Percentiles rank a stretch among this genome's conserved stretches.
These are phyloP conservation scores for Xerus rutilus DNA, from an alignment of 2,797 vertebrate species.

Conservation along the genomic window DNA sequence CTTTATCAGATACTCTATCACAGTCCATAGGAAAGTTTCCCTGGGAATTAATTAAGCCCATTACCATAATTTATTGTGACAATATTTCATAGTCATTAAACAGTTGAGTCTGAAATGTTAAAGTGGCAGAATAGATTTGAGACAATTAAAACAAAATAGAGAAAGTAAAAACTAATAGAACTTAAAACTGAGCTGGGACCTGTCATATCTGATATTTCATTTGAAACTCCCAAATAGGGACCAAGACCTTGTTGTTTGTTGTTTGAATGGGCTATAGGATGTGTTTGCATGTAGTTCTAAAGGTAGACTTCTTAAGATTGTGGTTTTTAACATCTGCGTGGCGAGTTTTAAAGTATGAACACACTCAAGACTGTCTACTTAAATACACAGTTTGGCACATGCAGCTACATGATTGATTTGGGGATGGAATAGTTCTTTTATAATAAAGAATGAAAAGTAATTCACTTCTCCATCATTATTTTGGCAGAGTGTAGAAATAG, in stretches of 20 bases:
- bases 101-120: constrained; percentile 69
- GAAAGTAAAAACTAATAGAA: background rate
- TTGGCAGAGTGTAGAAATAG: background rate
- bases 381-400: background rate
- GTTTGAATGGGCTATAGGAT: background rate
- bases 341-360: background rate
- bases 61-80: constrained; percentile 72
- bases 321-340: background rate
- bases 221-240: background rate
- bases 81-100: constrained; percentile 70
- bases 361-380: background rate
- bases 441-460: constrained; percentile 12
- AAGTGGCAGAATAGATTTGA: constrained; percentile 70
- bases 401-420: background rate
- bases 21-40: constrained; percentile 5
- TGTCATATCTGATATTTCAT: constrained; percentile 1
- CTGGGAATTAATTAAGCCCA: constrained; percentile 66
- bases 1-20: constrained; percentile 44
- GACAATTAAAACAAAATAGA: constrained; percentile 60
- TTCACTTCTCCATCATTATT: background rate
- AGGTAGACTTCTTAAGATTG: background rate
- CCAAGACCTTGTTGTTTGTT: background rate
- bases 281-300: constrained; percentile 29
- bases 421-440: background rate
- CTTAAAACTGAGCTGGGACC: background rate